Evolutionary conservation across 30 jellyfish, hydroid and myxozoan species (phyloP).

Genomic region (Cassiopea andromeda): DNA sequence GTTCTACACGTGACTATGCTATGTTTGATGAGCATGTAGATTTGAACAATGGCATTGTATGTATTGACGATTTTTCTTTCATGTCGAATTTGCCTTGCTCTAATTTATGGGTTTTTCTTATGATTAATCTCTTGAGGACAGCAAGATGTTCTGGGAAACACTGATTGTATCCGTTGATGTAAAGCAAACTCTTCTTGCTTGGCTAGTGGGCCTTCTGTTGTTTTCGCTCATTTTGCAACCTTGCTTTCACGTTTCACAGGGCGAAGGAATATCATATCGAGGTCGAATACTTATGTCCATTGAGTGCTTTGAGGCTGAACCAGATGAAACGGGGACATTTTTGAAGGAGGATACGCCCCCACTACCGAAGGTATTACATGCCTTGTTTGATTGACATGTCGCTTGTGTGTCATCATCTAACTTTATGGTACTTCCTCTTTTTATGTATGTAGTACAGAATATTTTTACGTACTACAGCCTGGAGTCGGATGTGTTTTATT

Average conservation of each 20-base stretch:
- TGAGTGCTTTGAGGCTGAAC: constrained; percentile 95
- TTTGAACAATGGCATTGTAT: constrained; percentile 68
- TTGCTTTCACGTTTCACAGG: too few relatives aligned
- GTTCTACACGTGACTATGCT: constrained; percentile 74
- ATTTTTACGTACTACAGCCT: neutral
- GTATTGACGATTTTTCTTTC: constrained; percentile 7
- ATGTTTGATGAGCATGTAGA: constrained; percentile 69
- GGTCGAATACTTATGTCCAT: constrained; percentile 85
- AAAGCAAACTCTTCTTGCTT: too few relatives aligned
- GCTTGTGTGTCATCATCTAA: neutral
- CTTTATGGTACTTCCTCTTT: neutral
- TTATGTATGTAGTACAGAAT: neutral
- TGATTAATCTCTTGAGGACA: too few relatives aligned
- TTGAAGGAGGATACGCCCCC: constrained; percentile 27
- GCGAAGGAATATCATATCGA: constrained; percentile 96
- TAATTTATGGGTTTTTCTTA: too few relatives aligned
- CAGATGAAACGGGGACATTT: constrained; percentile 86
- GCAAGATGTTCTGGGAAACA: too few relatives aligned
- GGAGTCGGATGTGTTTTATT: too few relatives aligned
- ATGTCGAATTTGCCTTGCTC: neutral
- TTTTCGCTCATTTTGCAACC: too few relatives aligned
- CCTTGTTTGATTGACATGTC: neutral
- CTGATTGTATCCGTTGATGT: too few relatives aligned
- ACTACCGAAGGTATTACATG: constrained; percentile 3
- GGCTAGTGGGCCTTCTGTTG: too few relatives aligned